These are phyloP conservation scores for Altica lythri DNA, from an alignment of 2,888 invertebrate genomes.

Conservation along the genomic window DNA sequence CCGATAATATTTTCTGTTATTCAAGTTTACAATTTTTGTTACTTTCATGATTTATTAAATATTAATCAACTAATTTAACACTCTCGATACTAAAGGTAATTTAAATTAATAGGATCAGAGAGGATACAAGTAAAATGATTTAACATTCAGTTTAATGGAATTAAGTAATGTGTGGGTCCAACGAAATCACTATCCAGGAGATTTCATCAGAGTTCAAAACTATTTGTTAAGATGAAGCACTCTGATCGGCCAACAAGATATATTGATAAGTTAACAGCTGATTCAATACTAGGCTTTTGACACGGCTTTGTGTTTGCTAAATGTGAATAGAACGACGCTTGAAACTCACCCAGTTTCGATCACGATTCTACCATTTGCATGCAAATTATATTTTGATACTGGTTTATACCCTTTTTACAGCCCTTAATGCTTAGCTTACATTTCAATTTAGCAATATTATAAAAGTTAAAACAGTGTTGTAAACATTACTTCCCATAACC, in stretches of 20 bases:
- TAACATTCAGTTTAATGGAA: no score
- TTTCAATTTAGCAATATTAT: slow-evolving; percentile 16
- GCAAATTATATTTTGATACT: slow-evolving; percentile 43
- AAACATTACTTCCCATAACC: neutral
- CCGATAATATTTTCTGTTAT: no score
- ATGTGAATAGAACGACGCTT: slow-evolving; percentile 41
- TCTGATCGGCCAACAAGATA: slow-evolving; percentile 25
- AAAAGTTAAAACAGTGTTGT: neutral
- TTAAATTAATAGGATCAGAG: no score
- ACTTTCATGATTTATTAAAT: no score
- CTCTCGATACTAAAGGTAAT: no score
- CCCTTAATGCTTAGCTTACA: slow-evolving; percentile 17
- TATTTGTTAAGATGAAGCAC: slow-evolving; percentile 28
- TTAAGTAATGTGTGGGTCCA: slow-evolving; percentile 1
- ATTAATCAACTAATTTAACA: no score
- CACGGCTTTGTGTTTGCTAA: slow-evolving; percentile 43
- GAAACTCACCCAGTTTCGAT: slow-evolving; percentile 37
- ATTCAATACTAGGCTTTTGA: slow-evolving; percentile 41
- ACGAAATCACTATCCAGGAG: neutral
- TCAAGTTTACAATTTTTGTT: no score
- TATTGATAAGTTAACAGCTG: slow-evolving; percentile 37
- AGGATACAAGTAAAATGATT: no score
- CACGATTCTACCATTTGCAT: slow-evolving; percentile 43
- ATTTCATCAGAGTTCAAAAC: slow-evolving; percentile 16
- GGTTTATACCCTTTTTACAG: slow-evolving; percentile 35